These are phyloP conservation scores for Serripes groenlandicus DNA, from an alignment of 2,888 invertebrate genomes.

Conservation along the genomic window DNA sequence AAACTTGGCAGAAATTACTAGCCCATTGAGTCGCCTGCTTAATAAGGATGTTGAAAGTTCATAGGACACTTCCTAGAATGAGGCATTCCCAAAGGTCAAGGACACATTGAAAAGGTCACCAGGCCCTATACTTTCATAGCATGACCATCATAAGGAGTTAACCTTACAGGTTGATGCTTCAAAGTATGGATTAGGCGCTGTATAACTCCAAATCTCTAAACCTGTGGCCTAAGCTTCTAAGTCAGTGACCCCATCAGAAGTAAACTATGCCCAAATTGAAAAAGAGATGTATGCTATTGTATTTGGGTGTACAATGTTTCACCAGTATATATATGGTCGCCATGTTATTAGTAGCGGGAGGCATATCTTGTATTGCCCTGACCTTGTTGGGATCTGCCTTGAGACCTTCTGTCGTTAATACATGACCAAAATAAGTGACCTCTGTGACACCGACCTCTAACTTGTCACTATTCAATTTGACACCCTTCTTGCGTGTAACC, in stretches of 20 bases:
- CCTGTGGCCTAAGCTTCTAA: slow-evolving; percentile 73
- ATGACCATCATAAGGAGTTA: slow-evolving; percentile 8
- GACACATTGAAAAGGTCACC: neutral
- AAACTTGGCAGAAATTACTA: slow-evolving; percentile 15
- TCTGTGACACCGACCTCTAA: slow-evolving; percentile 25
- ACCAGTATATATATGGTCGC: too few species aligned
- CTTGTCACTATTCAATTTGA: slow-evolving; percentile 51
- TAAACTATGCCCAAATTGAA: slow-evolving; percentile 70
- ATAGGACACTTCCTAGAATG: slow-evolving; percentile 24
- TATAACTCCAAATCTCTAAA: slow-evolving; percentile 60
- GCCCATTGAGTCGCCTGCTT: neutral
- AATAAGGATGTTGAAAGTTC: neutral
- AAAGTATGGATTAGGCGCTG: slow-evolving; percentile 11
- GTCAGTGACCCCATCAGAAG: slow-evolving; percentile 66
- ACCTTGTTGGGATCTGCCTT: slow-evolving; percentile 46
- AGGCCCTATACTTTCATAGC: slow-evolving; percentile 7
- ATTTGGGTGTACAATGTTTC: too few species aligned
- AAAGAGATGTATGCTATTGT: too few species aligned
- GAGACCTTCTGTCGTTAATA: slow-evolving; percentile 39
- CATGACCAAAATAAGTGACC: slow-evolving; percentile 53
- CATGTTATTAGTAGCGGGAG: neutral
- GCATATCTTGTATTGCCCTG: neutral
- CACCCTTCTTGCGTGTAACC: neutral
- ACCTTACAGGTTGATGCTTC: slow-evolving; percentile 17
- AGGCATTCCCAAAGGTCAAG: slow-evolving; percentile 45